Percentiles rank a stretch among this genome's conserved stretches.
Evolutionary conservation across 2,888 invertebrate species (phyloP).

Genomic region (Morpho helenor): DNA sequence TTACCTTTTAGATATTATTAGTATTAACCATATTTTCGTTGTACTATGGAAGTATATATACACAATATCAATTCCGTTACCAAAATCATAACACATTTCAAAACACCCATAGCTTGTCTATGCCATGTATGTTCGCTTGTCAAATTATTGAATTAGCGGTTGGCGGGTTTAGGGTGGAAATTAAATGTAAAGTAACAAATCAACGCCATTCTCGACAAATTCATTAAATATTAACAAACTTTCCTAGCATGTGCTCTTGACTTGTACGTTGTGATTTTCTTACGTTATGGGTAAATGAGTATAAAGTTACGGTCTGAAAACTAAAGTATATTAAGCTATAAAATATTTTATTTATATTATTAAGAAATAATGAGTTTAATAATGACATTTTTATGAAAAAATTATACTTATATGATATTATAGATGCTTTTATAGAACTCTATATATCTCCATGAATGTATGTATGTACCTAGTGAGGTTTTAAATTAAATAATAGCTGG

Average conservation of each 20-base stretch:
- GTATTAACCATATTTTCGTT: too few relatives aligned
- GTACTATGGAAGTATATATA: not conserved
- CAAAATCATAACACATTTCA: not conserved
- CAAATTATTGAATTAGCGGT: conserved; percentile 67
- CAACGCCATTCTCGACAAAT: conserved; percentile 50
- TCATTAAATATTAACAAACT: conserved; percentile 77
- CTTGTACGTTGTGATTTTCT: conserved; percentile 45
- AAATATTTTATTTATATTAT: too few relatives aligned
- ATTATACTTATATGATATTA: too few relatives aligned
- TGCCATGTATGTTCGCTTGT: conserved; percentile 37
- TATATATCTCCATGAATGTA: too few relatives aligned
- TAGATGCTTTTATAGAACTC: too few relatives aligned
- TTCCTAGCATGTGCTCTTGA: conserved; percentile 74
- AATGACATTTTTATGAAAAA: too few relatives aligned
- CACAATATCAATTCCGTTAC: conserved; percentile 2
- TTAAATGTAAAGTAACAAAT: conserved; percentile 67
- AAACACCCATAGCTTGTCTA: conserved; percentile 15
- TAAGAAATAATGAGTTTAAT: too few relatives aligned
- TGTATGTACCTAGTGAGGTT: too few relatives aligned
- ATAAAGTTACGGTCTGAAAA: conserved; percentile 17
- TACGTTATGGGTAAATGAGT: conserved; percentile 31
- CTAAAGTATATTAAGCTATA: too few relatives aligned
- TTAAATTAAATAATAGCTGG: too few relatives aligned
- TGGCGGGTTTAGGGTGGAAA: conserved; percentile 52
- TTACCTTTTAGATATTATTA: too few relatives aligned